These are phyloP conservation scores for Micoletzkya japonica DNA, from an alignment of 2,888 invertebrate genomes.

Conservation along the genomic window DNA sequence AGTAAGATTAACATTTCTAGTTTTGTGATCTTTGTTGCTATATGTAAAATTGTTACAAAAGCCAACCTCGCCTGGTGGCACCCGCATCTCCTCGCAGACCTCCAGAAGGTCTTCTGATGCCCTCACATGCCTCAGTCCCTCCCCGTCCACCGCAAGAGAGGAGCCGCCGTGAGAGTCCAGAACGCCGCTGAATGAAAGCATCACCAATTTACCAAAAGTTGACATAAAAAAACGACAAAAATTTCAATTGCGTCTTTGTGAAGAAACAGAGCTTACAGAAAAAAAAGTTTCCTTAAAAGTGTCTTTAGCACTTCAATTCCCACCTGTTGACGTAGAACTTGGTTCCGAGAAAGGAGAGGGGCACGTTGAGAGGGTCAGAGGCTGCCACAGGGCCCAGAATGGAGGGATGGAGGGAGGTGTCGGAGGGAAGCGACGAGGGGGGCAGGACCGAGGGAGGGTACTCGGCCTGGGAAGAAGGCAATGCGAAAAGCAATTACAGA, in stretches of 20 bases:
- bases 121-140: too few species aligned
- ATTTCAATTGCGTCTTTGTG: neutral
- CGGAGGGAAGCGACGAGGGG: neutral
- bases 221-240: too few species aligned
- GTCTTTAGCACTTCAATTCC: too few species aligned
- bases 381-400: conserved; percentile 2
- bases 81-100: too few species aligned
- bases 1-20: too few species aligned
- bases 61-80: too few species aligned
- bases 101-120: too few species aligned
- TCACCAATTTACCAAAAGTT: too few species aligned
- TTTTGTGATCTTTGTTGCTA: too few species aligned
- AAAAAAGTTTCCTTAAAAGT: neutral
- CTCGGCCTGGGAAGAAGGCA: too few species aligned
- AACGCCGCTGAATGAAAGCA: conserved; percentile 1
- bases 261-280: neutral
- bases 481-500: too few species aligned
- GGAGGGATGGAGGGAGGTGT: neutral
- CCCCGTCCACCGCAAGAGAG: neutral
- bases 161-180: conserved; percentile 9
- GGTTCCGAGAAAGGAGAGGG: conserved; percentile 10
- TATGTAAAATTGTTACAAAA: too few species aligned
- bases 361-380: conserved; percentile 10
- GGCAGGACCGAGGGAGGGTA: conserved; percentile 7
- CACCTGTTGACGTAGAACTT: conserved; percentile 22